A percentile compares a stretch with the other conserved stretches of the same genome.
Conservation (phyloP, 53 echinoderm and acorn worm genomes). For the Crossaster papposus region DNA sequence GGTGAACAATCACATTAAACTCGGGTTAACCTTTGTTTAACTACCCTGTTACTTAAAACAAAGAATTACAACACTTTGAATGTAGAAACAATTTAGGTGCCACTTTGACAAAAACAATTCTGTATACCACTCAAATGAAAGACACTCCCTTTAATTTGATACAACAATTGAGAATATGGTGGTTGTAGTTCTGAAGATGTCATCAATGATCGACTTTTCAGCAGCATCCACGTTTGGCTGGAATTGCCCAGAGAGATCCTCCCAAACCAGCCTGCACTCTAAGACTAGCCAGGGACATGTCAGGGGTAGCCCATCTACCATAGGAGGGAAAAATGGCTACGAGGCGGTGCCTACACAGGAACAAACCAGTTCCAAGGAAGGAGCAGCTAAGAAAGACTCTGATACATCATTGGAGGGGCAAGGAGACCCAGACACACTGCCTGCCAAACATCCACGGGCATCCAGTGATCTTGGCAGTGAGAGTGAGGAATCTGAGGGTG, state of each 20-base stretch:
- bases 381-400: conserved; percentile 9
- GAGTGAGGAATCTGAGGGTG: conserved; percentile 56
- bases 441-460: conserved; percentile 21
- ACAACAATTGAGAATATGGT: too few relatives aligned
- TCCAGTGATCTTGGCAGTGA: conserved; percentile 52
- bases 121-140: too few relatives aligned
- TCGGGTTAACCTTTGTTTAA: too few relatives aligned
- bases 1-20: too few relatives aligned
- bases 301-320: background rate
- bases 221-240: too few relatives aligned
- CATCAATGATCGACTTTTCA: too few relatives aligned
- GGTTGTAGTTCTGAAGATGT: too few relatives aligned
- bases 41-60: too few relatives aligned
- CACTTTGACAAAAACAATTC: too few relatives aligned
- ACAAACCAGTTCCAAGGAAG: background rate
- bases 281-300: conserved; percentile 30
- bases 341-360: conserved; percentile 63
- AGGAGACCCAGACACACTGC: conserved; percentile 65
- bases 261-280: conserved; percentile 73
- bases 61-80: too few relatives aligned
- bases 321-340: conserved; percentile 50
- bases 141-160: too few relatives aligned
- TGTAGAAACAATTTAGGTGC: too few relatives aligned
- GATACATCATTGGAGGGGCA: conserved; percentile 12
- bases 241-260: conserved; percentile 3